phyloP scores from a whole-genome alignment of 2,113 vertebrate species.

The Gobius niger region DNA sequence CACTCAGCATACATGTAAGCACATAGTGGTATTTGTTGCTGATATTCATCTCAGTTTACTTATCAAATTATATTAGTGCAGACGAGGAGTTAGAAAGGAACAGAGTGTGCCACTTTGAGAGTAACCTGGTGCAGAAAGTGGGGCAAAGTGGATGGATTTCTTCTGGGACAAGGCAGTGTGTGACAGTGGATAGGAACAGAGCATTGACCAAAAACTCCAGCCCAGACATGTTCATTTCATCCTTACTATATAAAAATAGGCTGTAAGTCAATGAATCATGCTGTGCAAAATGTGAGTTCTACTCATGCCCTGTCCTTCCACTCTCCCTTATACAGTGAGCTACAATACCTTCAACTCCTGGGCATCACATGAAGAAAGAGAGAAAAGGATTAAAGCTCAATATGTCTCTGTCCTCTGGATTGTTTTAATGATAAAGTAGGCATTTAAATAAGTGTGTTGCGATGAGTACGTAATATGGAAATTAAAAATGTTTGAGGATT shows the following conservation, averaged over 20 bases:
- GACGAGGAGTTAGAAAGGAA: constrained; percentile 71
- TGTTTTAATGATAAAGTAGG: not conserved
- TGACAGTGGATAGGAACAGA: constrained; percentile 63
- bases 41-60: constrained; percentile 26
- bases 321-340: constrained; percentile 58
- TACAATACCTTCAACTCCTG: constrained; percentile 83
- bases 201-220: constrained; percentile 54
- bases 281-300: constrained; percentile 44
- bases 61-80: constrained; percentile 48
- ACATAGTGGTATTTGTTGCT: constrained; percentile 18
- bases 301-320: constrained; percentile 64
- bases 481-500: not conserved
- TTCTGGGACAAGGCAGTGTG: constrained; percentile 68
- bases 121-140: constrained; percentile 60
- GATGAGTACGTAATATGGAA: not conserved
- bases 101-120: constrained; percentile 66
- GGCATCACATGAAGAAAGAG: constrained; percentile 75
- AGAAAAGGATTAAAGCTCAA: constrained; percentile 68
- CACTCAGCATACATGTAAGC: constrained; percentile 38
- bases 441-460: not conserved
- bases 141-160: constrained; percentile 69
- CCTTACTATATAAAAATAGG: constrained; percentile 24
- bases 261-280: constrained; percentile 51
- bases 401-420: not conserved
- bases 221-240: constrained; percentile 41